These are phyloP conservation scores for Rhinichthys klamathensis DNA, from an alignment of 2,113 vertebrate species.

Conservation along the genomic window DNA sequence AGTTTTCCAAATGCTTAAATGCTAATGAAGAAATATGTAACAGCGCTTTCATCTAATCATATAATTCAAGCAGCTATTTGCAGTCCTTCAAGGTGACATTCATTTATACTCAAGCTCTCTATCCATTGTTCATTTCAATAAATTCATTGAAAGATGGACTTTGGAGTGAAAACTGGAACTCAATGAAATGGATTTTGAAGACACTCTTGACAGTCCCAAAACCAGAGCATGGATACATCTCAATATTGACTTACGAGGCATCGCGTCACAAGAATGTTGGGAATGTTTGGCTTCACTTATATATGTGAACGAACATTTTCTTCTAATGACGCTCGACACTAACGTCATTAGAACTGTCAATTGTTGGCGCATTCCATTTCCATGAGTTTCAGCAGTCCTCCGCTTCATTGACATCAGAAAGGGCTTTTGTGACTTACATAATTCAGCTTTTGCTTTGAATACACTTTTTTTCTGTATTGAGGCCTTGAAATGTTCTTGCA, in stretches of 20 bases:
- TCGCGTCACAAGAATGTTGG: not conserved
- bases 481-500: not conserved
- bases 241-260: no score
- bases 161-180: not conserved
- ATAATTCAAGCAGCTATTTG: not conserved
- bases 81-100: not conserved
- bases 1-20: not conserved
- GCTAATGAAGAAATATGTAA: not conserved
- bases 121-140: not conserved
- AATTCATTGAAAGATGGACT: constrained; percentile 11
- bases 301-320: not conserved
- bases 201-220: not conserved
- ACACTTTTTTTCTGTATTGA: not conserved
- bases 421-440: not conserved
- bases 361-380: not conserved
- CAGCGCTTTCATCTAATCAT: not conserved
- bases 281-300: not conserved
- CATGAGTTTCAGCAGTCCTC: not conserved
- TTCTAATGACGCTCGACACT: not conserved
- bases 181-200: not conserved
- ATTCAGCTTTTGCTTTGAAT: not conserved
- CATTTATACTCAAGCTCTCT: not conserved
- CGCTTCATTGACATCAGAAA: not conserved
- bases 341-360: not conserved
- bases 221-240: not conserved